Evolutionary conservation across 2,113 vertebrate species (phyloP), one percentile per base, ranked within the genome.

Genomic region (Fulica atra): DNA sequence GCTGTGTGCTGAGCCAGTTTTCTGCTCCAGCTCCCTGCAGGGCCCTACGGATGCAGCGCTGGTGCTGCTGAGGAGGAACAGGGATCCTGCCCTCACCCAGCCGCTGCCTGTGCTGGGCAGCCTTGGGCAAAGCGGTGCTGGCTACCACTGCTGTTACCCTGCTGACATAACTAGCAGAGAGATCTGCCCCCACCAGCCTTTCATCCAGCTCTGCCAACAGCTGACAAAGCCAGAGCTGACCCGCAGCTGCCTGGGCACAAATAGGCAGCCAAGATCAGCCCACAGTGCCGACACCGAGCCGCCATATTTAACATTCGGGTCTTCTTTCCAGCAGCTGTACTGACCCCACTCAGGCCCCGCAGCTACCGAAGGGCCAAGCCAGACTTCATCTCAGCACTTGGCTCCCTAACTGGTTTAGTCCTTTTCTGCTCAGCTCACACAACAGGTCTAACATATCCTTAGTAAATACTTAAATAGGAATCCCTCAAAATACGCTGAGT

Each of bases 1-100:
- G 61, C 66, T 46, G n/a, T 4, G 28, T 2, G 7, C 28, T 46
- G 40, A 53, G 18, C 29, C 60, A 46, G 50, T 20, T 35, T 25
- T 42, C 59, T 44, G 57, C 65, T 42, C 38, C 66, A 64, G 17
- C 8, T 64, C 33, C 44, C 26, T 10, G 20, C 48, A 29, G 29
- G 20, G 54, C 38, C 56, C 56, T 35, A 17, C 1, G 1, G 29
- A 31, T 1, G 8, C 63, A 17, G 42, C 4, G 0, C 14, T 54
- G 38, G 8, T 36, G 46, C 53, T 42, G n/a, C 16, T 5, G 1
- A 48, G 54, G 26, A 38, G 20, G 42, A 50, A 14, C 17, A 21
- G 60, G 25, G n/a, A 63, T 42, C 16, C 70, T 36, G 64, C 20
- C 59, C 38, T 42, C 59, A 11, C 10, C n/a, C 69, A 24, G 33